Conservation (phyloP, 2,797 vertebrate species). For the Dromococcyx pavoninus region DNA sequence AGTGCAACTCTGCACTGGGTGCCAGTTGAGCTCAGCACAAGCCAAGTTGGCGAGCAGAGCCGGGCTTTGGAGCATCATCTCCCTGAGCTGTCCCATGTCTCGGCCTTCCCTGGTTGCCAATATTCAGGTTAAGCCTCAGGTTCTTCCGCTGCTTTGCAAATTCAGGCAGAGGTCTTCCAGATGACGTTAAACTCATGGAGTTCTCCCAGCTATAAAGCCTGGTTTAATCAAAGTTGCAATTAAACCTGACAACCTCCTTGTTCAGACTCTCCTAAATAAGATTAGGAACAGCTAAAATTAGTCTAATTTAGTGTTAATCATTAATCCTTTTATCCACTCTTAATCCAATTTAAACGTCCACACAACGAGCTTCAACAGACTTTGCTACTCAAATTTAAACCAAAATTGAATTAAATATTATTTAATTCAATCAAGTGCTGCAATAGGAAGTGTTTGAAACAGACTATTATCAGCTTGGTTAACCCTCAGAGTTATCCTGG, state of each 20-base stretch:
- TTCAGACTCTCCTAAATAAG: slow-evolving; percentile 14
- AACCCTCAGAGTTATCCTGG: background rate
- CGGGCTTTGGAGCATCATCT: background rate
- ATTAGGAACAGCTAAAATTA: slow-evolving; percentile 61
- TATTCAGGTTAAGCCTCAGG: background rate
- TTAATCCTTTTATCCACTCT: slow-evolving; percentile 36
- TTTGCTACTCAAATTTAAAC: background rate
- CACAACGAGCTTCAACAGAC: background rate
- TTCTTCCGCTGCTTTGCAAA: background rate
- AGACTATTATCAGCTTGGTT: background rate
- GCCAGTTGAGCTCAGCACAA: background rate
- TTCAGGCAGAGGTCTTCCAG: background rate
- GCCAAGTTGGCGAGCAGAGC: fast-evolving
- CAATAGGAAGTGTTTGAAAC: background rate
- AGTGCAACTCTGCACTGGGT: background rate
- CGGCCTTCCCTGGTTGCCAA: fast-evolving
- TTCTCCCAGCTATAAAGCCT: background rate
- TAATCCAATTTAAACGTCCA: slow-evolving; percentile 58
- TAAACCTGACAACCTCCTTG: slow-evolving; percentile 24
- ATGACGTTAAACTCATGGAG: background rate
- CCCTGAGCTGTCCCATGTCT: fast-evolving
- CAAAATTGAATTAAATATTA: background rate
- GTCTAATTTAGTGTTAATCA: slow-evolving; percentile 54
- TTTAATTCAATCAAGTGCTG: background rate
- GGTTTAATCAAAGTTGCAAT: slow-evolving; percentile 12